These are phyloP conservation scores for Drosophila austrosaltans DNA, from an alignment of 2,888 invertebrate species.

Conservation along the genomic window DNA sequence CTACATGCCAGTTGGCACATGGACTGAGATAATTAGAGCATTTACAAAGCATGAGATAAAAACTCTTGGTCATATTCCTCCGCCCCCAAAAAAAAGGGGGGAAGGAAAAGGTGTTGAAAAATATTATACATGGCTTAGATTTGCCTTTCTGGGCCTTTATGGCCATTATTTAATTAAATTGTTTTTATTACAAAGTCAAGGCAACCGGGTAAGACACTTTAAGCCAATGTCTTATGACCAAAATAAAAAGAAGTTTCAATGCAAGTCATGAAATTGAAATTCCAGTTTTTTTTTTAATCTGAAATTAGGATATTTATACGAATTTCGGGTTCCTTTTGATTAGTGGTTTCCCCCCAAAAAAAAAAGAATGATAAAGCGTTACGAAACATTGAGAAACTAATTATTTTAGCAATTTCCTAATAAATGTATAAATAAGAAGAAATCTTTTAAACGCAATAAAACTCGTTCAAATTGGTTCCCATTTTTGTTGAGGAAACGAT, in stretches of 20 bases:
- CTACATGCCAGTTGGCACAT: constrained; percentile 9
- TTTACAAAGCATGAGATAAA: constrained; percentile 9
- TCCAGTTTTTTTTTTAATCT: neutral
- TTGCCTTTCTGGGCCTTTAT: neutral
- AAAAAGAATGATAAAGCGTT: no score
- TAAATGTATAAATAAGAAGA: no score
- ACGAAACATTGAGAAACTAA: no score
- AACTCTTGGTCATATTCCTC: neutral
- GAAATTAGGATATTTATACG: no score
- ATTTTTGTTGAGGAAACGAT: no score
- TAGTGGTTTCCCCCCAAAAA: no score
- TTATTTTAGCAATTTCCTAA: no score
- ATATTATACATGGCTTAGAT: neutral
- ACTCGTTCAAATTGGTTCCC: no score
- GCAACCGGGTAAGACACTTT: neutral
- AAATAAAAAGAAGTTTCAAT: neutral
- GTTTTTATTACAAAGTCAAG: neutral
- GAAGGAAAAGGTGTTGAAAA: constrained; percentile 3
- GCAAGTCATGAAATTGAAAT: constrained; percentile 2
- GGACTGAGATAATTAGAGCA: constrained; percentile 1
- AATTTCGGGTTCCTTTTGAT: no score
- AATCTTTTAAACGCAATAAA: no score
- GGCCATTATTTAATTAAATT: neutral
- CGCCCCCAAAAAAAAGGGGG: neutral
- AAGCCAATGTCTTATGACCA: neutral